A percentile compares a stretch with the other conserved stretches of the same genome.
Evolutionary conservation across 2,888 invertebrate genomes (phyloP).

Genomic region (Oscheius sp.): DNA sequence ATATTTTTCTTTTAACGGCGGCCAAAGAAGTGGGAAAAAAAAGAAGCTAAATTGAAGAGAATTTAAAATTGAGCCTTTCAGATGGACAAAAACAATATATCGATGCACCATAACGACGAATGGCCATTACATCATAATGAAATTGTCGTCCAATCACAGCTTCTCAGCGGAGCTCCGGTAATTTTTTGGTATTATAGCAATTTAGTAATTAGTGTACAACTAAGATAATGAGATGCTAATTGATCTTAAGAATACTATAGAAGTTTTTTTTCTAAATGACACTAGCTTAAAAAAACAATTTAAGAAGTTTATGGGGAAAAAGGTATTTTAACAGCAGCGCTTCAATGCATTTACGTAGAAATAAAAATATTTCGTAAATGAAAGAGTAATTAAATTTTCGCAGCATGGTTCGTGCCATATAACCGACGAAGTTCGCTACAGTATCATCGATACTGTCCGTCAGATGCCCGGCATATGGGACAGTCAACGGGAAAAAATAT

Average conservation of each 20-base stretch:
- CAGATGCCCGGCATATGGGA: slow-evolving; percentile 43
- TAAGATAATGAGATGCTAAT: no score
- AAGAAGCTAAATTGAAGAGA: no score
- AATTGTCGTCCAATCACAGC: slow-evolving; percentile 16
- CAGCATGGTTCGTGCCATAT: slow-evolving; percentile 30
- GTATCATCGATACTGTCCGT: slow-evolving; percentile 39
- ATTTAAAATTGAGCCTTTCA: no score
- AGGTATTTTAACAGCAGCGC: no score
- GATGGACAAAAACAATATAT: slow-evolving; percentile 6
- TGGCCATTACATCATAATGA: slow-evolving; percentile 11
- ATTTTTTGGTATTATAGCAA: neutral
- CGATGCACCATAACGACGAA: slow-evolving; percentile 11
- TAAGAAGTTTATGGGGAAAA: no score
- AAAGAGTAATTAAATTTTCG: neutral
- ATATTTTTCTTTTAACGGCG: no score
- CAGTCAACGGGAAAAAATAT: slow-evolving; percentile 34
- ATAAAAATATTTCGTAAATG: neutral
- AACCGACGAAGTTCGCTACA: slow-evolving; percentile 38
- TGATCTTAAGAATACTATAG: no score
- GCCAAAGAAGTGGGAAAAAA: no score
- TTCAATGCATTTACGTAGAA: no score
- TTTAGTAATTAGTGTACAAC: no score
- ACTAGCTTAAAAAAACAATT: no score
- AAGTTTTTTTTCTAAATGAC: no score
- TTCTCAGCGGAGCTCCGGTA: neutral